Evolutionary conservation across 2,113 vertebrate species (phyloP), one percentile per base, ranked within the genome.

Genomic region (Furnarius figulus): DNA sequence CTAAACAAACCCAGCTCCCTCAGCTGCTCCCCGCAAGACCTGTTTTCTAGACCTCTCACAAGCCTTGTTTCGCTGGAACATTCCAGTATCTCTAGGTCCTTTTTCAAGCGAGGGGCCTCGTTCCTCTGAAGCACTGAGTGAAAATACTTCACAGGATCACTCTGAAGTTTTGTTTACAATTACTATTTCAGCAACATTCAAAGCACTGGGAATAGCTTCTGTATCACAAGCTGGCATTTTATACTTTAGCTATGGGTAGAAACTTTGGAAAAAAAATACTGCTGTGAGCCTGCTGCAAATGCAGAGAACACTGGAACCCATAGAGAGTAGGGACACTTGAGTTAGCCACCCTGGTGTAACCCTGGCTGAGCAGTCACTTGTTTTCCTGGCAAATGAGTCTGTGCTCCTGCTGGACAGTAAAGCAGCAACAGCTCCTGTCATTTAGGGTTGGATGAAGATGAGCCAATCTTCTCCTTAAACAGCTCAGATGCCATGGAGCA

Each of bases 321-420:
- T 1, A 0, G 23, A 5, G 12, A 78, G 37, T 1, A 0, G 33
- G 19, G 47, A 58, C 49, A 13, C 47, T 31, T 0, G 0, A 19
- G 14, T 37, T 4, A 16, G 49, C 24, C 33, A 25, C 6, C 65
- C 50, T 8, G 0, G 15, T 4, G 3, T 25, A 62, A 72, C 22
- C 10, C 46, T 49, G 62, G 21, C 67, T 1, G 3, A 62, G 35
- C 15, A 47, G 23, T 5, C 3, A 0, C 20, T 74, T 61, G 44
- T 76, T 61, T 77, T 84, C 46, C 49, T 21, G 59, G 40, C 33
- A 50, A 5, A 12, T 0, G 0, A 85, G 68, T 16, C 37, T 52
- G 31, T 22, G 56, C 3, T 70, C 68, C 58, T 66, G 37, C 23
- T 15, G 8, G 67, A 44, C 40, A 77, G 31, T 1, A 52, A 82